A percentile compares a stretch with the other conserved stretches of the same genome.
Conservation (phyloP, 1,140 invertebrate species). For the Ditylenchus dipsaci region DNA sequence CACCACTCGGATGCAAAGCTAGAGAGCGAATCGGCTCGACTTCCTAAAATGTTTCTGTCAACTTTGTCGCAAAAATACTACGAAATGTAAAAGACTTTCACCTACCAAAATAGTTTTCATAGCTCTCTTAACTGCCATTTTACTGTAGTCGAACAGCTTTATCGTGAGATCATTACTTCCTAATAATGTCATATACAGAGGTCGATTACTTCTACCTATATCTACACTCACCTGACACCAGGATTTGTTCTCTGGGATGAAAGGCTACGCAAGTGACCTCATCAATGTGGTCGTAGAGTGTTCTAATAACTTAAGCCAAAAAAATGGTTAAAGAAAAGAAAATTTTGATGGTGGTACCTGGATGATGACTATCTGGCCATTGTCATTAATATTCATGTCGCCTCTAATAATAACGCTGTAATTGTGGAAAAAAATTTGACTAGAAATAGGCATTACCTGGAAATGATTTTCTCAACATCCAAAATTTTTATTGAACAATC, state of each 20-base stretch:
- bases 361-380: conserved; percentile 71
- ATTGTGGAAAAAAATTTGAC: conserved; percentile 48
- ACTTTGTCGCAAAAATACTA: conserved; percentile 14
- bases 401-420: conserved; percentile 68
- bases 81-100: neutral
- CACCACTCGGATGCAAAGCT: conserved; percentile 88
- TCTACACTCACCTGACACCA: conserved; percentile 72
- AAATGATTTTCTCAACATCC: conserved; percentile 94
- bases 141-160: conserved; percentile 94
- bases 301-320: conserved; percentile 82
- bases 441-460: conserved; percentile 59
- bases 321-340: too few species aligned
- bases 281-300: conserved; percentile 94
- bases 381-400: conserved; percentile 55
- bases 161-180: conserved; percentile 80
- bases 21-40: conserved; percentile 80
- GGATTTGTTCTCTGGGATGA: conserved; percentile 78
- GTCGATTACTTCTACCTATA: too few species aligned
- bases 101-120: conserved; percentile 66
- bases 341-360: conserved; percentile 55
- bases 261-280: conserved; percentile 95
- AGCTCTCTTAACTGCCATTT: conserved; percentile 94
- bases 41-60: conserved; percentile 66
- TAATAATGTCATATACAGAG: too few species aligned
- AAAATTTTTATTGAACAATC: conserved; percentile 97